A percentile compares a stretch with the other conserved stretches of the same genome.
phyloP scores from a whole-genome alignment of 2,797 vertebrate species.

The Varecia variegata region DNA sequence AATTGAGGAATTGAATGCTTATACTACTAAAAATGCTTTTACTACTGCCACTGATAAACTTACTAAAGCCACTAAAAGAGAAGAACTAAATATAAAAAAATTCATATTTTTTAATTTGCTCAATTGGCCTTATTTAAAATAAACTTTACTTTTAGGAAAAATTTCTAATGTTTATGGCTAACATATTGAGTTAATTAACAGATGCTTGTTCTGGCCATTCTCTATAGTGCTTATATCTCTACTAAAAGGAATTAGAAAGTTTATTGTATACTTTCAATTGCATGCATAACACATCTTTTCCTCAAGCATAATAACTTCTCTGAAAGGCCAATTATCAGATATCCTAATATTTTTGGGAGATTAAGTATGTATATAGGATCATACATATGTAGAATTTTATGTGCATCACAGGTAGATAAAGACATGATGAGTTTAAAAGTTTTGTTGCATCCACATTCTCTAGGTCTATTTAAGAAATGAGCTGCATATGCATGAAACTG shows the following conservation, averaged over 20 bases:
- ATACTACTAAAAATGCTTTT: not conserved
- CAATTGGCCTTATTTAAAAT: not conserved
- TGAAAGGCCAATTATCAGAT: not conserved
- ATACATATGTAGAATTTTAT: not conserved
- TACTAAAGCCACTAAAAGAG: not conserved
- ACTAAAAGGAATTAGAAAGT: not conserved
- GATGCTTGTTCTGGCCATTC: not conserved
- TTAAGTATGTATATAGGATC: not conserved
- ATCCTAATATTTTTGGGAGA: not conserved
- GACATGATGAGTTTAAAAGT: not conserved
- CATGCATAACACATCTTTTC: not conserved
- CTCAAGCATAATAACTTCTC: not conserved
- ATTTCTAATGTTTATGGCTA: not conserved
- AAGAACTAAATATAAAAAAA: not conserved
- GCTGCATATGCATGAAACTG: not conserved
- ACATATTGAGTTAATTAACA: not conserved
- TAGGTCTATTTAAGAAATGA: not conserved
- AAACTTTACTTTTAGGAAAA: not conserved
- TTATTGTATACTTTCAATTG: not conserved
- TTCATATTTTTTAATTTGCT: not conserved
- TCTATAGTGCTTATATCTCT: not conserved
- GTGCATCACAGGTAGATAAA: not conserved
- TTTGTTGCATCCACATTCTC: conserved; percentile 18
- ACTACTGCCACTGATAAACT: not conserved
- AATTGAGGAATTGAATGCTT: not conserved